Evolutionary conservation across 2,888 invertebrate genomes (phyloP).

Genomic region (Linnaemya tessellans): DNA sequence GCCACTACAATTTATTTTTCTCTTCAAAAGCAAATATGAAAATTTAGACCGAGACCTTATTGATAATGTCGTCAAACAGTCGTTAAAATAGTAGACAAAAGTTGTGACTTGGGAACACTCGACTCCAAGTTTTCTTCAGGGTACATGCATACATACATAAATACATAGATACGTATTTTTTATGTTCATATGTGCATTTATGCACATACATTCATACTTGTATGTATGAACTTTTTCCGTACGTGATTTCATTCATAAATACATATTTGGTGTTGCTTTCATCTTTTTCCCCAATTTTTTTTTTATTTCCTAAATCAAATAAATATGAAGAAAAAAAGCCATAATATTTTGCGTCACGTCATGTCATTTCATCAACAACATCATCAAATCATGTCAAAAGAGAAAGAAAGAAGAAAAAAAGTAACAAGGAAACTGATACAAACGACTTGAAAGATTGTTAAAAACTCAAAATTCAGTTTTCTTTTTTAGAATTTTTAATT

Average conservation of each 20-base stretch:
- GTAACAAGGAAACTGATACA: slow-evolving; percentile 33
- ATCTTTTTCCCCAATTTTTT: slow-evolving; percentile 6
- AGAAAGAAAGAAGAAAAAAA: slow-evolving; percentile 3
- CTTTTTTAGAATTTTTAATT: slow-evolving; percentile 71
- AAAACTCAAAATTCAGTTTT: slow-evolving; percentile 61
- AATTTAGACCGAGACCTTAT: no score
- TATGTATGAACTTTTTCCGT: slow-evolving; percentile 59
- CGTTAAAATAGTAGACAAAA: no score
- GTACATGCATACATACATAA: no score
- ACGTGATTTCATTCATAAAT: slow-evolving; percentile 78
- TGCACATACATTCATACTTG: background rate
- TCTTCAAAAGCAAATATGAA: no score
- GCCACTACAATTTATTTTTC: no score
- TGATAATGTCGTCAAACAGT: no score
- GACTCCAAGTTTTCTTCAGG: no score
- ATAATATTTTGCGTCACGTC: slow-evolving; percentile 77
- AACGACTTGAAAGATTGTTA: slow-evolving; percentile 39
- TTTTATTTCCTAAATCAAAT: slow-evolving; percentile 40
- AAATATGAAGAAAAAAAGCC: slow-evolving; percentile 23
- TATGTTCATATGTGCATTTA: background rate
- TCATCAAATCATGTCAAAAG: slow-evolving; percentile 62
- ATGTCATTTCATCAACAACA: slow-evolving; percentile 79
- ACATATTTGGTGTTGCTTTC: slow-evolving; percentile 13
- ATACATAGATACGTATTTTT: background rate
- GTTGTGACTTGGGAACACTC: no score